Evolutionary conservation across 2,888 invertebrate genomes (phyloP).

Genomic region (Aphidius colemani): DNA sequence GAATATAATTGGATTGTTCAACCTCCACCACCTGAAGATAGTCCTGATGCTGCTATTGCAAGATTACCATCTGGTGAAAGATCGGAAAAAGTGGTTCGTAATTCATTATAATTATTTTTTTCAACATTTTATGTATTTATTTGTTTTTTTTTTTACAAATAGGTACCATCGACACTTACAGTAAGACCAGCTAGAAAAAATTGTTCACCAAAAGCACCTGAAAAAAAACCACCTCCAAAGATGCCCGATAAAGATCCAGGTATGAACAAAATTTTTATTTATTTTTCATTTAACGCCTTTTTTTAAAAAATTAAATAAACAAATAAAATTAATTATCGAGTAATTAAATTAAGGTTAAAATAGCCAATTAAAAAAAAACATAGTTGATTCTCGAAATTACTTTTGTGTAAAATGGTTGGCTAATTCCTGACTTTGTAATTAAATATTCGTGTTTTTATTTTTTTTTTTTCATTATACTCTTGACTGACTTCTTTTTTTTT

Average conservation of each 20-base stretch:
- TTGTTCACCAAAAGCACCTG: conserved; percentile 68
- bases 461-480: not conserved
- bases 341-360: too few species aligned
- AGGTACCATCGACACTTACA: conserved; percentile 65
- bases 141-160: conserved; percentile 32
- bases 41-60: conserved; percentile 82
- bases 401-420: too few species aligned
- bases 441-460: not conserved
- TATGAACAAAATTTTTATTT: conserved; percentile 36
- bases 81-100: conserved; percentile 74
- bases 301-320: too few species aligned
- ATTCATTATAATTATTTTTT: not conserved
- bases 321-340: too few species aligned
- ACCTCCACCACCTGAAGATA: conserved; percentile 89
- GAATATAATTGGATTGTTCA: conserved; percentile 95
- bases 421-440: too few species aligned
- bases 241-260: conserved; percentile 52
- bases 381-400: not conserved
- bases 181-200: conserved; percentile 68
- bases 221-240: conserved; percentile 56
- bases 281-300: too few species aligned
- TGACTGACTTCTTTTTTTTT: conserved; percentile 4
- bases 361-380: conserved; percentile 9
- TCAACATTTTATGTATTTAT: conserved; percentile 8
- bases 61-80: conserved; percentile 84